A percentile compares a stretch with the other conserved stretches of the same genome.
phyloP scores from a whole-genome alignment of 2,113 vertebrate species.

The Thryonomys swinderianus region DNA sequence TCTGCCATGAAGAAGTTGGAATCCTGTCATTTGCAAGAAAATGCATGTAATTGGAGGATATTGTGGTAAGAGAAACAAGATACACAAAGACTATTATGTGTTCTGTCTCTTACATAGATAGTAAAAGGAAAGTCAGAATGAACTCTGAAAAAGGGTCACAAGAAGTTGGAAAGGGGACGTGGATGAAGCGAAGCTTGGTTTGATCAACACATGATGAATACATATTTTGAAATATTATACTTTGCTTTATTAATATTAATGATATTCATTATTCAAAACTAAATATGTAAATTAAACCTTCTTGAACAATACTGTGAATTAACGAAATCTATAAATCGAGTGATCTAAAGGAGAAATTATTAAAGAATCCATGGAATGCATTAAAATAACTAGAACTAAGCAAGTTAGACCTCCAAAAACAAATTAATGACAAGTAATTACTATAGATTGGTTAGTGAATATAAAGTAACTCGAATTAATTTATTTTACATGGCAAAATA shows the following conservation, averaged over 20 bases:
- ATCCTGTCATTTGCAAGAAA: neutral
- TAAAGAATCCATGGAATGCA: neutral
- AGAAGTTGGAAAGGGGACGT: too few species aligned
- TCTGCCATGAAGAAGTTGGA: neutral
- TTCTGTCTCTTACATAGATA: neutral
- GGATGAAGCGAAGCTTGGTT: neutral
- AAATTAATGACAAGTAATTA: neutral
- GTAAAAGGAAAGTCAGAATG: too few species aligned
- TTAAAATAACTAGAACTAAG: neutral
- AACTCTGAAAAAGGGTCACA: too few species aligned
- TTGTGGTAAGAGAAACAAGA: neutral
- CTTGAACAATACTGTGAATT: too few species aligned
- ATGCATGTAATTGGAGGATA: neutral
- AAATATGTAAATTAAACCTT: too few species aligned
- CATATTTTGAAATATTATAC: too few species aligned
- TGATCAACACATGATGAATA: neutral
- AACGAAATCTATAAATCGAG: too few species aligned
- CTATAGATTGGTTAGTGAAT: neutral
- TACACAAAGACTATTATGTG: neutral
- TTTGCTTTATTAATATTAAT: neutral
- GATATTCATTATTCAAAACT: too few species aligned
- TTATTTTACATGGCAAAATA: neutral
- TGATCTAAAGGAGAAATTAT: too few species aligned
- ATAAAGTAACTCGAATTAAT: neutral
- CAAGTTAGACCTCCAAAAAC: neutral